Evolutionary conservation across 2,113 vertebrate species (phyloP).

Genomic region (Hippopotamus amphibius): DNA sequence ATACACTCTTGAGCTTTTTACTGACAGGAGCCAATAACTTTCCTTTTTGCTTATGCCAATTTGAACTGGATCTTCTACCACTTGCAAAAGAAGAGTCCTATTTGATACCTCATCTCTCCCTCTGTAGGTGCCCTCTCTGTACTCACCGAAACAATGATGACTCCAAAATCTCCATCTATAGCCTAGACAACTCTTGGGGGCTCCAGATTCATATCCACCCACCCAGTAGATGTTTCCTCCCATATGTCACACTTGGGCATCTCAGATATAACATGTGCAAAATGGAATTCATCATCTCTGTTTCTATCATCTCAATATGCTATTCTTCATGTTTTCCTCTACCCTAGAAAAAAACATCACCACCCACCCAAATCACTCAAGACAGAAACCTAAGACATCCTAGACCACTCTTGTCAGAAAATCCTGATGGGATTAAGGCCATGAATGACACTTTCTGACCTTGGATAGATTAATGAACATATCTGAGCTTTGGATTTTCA

Average conservation of each 20-base stretch:
- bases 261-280: background rate
- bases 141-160: background rate
- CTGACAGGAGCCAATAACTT: background rate
- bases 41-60: background rate
- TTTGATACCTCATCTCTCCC: background rate
- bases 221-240: background rate
- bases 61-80: background rate
- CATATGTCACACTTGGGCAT: background rate
- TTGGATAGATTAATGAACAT: background rate
- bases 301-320: background rate
- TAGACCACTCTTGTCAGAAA: background rate
- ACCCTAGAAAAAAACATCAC: background rate
- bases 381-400: background rate
- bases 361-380: background rate
- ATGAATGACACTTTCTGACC: background rate
- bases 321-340: background rate
- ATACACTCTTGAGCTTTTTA: background rate
- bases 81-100: background rate
- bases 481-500: background rate
- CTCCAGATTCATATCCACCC: background rate
- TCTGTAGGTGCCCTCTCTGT: background rate
- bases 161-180: background rate
- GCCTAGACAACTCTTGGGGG: background rate
- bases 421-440: background rate
- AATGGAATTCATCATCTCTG: background rate